These are phyloP conservation scores for Helicoverpa assulta DNA, from an alignment of 2,888 invertebrate species.

Conservation along the genomic window DNA sequence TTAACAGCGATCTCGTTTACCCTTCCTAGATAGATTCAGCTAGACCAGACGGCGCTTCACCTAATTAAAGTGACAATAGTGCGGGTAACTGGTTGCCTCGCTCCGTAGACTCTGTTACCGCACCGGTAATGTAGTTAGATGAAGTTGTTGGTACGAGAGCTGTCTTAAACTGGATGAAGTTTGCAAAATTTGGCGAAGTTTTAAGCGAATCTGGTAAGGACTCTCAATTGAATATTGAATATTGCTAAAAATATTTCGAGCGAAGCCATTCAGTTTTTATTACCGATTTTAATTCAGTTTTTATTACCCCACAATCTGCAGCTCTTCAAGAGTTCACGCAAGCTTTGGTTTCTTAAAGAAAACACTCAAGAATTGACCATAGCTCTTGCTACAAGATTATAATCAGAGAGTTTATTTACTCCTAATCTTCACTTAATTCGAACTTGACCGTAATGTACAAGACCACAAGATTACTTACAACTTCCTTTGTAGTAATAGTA, in stretches of 20 bases:
- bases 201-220: too few relatives aligned
- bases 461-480: slow-evolving; percentile 34
- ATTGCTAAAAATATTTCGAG: too few relatives aligned
- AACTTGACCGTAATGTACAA: slow-evolving; percentile 17
- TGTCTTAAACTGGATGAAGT: slow-evolving; percentile 4
- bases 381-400: not conserved
- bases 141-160: slow-evolving; percentile 18
- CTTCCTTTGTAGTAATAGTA: slow-evolving; percentile 41
- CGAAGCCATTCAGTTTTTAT: too few relatives aligned
- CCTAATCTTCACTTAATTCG: slow-evolving; percentile 15
- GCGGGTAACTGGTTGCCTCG: slow-evolving; percentile 34
- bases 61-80: slow-evolving; percentile 52
- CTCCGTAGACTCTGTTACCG: slow-evolving; percentile 33
- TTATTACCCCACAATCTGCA: too few relatives aligned
- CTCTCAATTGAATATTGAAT: not conserved
- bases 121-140: slow-evolving; percentile 32
- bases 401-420: too few relatives aligned
- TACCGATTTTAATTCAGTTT: too few relatives aligned
- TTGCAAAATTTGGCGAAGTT: not conserved
- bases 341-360: too few relatives aligned
- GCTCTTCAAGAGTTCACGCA: too few relatives aligned
- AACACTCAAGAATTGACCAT: not conserved
- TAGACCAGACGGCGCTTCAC: slow-evolving; percentile 50
- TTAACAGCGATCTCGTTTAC: slow-evolving; percentile 49
- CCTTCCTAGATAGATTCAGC: slow-evolving; percentile 39